Conservation (phyloP, 2,113 vertebrate genomes). For the Diphyllodes magnificus region DNA sequence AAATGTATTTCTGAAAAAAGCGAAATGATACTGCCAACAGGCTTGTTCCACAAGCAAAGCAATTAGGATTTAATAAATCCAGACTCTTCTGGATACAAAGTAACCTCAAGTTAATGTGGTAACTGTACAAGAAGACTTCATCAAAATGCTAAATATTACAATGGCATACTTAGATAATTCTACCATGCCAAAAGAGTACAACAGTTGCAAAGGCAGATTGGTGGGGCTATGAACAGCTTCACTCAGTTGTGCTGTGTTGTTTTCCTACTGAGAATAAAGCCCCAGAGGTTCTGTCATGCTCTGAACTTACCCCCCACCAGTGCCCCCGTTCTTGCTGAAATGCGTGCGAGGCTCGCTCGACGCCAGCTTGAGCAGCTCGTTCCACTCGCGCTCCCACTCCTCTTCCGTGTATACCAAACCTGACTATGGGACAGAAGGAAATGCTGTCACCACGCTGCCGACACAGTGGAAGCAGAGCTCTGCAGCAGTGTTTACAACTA, state of each 20-base stretch:
- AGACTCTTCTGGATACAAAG: background rate
- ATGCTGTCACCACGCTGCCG: background rate
- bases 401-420: constrained; percentile 96
- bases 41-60: background rate
- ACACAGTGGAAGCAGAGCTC: background rate
- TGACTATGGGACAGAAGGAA: constrained; percentile 74
- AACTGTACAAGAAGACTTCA: background rate
- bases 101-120: background rate
- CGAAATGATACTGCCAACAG: background rate
- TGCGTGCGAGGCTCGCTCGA: constrained; percentile 95
- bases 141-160: background rate
- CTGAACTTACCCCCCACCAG: constrained; percentile 84
- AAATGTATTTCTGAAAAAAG: background rate
- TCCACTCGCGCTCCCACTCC: constrained; percentile 97
- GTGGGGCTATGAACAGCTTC: background rate
- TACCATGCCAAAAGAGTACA: background rate
- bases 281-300: fast-evolving
- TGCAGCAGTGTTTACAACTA: fast-evolving
- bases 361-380: constrained; percentile 93
- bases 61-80: background rate
- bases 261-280: background rate
- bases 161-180: background rate
- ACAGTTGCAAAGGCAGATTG: background rate
- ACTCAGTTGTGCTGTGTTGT: background rate
- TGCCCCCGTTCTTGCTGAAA: constrained; percentile 89